Percentiles rank a stretch among this genome's conserved stretches.
These are phyloP conservation scores for Chelonoidis abingdonii DNA, from an alignment of 2,113 vertebrate species.

Conservation along the genomic window DNA sequence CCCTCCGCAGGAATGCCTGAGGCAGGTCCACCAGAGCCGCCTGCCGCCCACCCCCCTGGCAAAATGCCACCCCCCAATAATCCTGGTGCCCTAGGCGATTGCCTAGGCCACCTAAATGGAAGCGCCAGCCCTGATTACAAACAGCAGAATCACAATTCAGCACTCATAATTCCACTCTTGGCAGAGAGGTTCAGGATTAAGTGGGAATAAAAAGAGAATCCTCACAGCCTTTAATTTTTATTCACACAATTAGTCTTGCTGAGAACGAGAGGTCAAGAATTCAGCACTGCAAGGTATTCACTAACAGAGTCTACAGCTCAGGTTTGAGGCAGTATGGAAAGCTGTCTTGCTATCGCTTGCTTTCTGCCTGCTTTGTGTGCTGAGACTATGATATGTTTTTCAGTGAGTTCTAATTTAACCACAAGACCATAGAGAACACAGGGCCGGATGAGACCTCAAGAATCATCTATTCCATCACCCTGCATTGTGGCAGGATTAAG, in stretches of 20 bases:
- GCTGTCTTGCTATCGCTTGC: not conserved
- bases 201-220: not conserved
- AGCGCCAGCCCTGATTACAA: not conserved
- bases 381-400: not conserved
- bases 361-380: not conserved
- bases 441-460: not conserved
- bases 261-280: not conserved
- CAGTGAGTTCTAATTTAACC: not conserved
- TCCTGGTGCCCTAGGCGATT: too few relatives aligned
- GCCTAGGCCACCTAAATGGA: too few relatives aligned
- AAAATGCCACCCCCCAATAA: too few relatives aligned
- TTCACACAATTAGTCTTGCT: not conserved
- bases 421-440: not conserved
- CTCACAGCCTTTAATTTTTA: not conserved
- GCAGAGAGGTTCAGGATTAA: not conserved
- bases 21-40: too few relatives aligned
- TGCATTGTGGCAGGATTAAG: not conserved
- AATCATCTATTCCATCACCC: not conserved
- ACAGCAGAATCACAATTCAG: not conserved
- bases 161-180: not conserved
- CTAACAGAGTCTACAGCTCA: not conserved
- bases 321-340: not conserved
- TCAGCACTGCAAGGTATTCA: not conserved
- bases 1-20: too few relatives aligned
- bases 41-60: too few relatives aligned